Base-by-base conservation (phyloP, 2,797 vertebrate genomes). In the Myoxocephalus aenaeus region DNA sequence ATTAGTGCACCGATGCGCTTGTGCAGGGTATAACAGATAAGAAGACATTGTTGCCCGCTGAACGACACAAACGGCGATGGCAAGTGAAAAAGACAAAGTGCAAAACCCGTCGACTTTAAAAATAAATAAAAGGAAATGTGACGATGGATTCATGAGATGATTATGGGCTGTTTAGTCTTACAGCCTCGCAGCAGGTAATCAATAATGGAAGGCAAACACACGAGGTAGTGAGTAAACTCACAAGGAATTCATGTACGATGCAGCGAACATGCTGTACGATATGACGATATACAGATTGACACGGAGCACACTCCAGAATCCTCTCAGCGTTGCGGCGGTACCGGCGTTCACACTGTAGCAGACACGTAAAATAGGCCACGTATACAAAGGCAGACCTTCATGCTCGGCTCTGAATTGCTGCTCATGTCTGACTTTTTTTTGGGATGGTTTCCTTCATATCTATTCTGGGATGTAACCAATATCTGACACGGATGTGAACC, bases 1-100 rank as follows among this genome's bases (percentile, higher is more conserved):
- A 84, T 89, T 89, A 90, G 86, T 86, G 76, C 72, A 92, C 90
- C 88, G 86, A 93, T 69, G 84, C 82, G 71, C 89, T 82, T 91
- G 89, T n/a, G 91, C 84, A 87, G 88, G 87, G 86, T 90, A 81
- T 57, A 1, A 70, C 71, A 90, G 93, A 96, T 93, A 93, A 87
- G 76, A 54, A 84, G 90, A 92, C 70, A 84, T 82, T 90, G 77
- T 74, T 79, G 70, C 63, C 15, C 34, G 71, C 66, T 51, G 73
- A 75, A 25, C 59, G 74, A 84, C 63, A 63, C 5, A 48, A 73
- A 59, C 17, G 10, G 34, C 11, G 1, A 25, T 9, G 75, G 75
- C 69, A 78, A 27, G 29, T 13, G 4, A 46, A 54, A 12, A 63
- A 69, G 48, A 70, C 13, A 54, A 65, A 68, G 54, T 46, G 58